Base-by-base conservation (phyloP, 2,797 vertebrate genomes). In the Thunnus albacares region DNA sequence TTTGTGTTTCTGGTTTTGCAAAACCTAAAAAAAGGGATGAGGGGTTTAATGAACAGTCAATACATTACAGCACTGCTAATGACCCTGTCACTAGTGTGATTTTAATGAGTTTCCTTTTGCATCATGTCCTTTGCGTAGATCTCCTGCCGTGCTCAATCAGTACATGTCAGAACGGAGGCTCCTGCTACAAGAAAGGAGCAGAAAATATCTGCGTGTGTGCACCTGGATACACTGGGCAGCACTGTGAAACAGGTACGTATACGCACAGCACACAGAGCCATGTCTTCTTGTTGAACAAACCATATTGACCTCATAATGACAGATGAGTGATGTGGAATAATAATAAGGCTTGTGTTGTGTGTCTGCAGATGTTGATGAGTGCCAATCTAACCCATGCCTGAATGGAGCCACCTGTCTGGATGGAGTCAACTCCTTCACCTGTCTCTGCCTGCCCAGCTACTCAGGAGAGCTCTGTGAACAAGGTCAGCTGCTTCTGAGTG, bases 381-480 rank as follows among this genome's bases (percentile, higher is more conserved):
- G 98, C 87, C 97, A 97, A 77, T 97, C 97, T 3, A 98, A 97
- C 89, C 98, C 97, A 0, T 99, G 98, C 79, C 94, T 94, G 73
- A 99, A 99, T 15, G 98, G 98, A 89, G 98, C 96, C 81, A 98
- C 97, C 0, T 99, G 98, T 75, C 83, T 97, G 49, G 98, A 99
- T 0, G 95, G 96, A 3, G 83, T 95, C 66, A 94, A 95, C 88
- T 96, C 95, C 12, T 99, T 97, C 90, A 94, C 79, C 71, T 99
- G 98, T 45, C 87, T 98, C 52, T 99, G 98, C 83, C 97, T 99
- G 75, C 98, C 97, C 67, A 99, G 98, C 92, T 99, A 99, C 9
- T 3, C 94, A 0, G 98, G 98, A 56, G 86, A 93, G 69, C 95
- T 97, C 83, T 99, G 97, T 76, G 96, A 97, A 70, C 96, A 95